phyloP scores from a whole-genome alignment of 2,888 invertebrate species.

The Seira musarum region DNA sequence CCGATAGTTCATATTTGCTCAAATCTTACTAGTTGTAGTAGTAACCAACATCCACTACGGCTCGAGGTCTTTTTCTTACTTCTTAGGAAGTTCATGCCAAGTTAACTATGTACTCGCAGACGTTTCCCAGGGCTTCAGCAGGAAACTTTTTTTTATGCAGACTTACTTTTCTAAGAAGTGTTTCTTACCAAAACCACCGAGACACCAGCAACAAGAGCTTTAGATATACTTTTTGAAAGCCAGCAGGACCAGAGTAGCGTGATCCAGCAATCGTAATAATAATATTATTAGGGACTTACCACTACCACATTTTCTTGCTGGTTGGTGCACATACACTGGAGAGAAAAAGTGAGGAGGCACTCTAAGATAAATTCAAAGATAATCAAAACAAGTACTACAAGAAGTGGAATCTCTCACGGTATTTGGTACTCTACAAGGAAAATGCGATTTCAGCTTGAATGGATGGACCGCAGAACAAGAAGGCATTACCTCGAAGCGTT shows the following conservation, averaged over 20 bases:
- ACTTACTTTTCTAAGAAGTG: background rate
- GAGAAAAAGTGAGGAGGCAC: constrained; percentile 20
- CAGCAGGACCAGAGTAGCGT: no score
- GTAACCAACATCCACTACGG: background rate
- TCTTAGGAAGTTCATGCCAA: background rate
- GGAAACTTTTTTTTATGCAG: background rate
- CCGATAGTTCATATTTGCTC: background rate
- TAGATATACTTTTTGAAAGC: background rate
- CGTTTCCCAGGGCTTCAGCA: no score
- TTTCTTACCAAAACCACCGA: background rate
- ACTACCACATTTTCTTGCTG: background rate
- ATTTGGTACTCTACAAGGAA: background rate
- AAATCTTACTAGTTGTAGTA: background rate
- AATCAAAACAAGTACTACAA: constrained; percentile 23
- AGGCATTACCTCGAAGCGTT: background rate
- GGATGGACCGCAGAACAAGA: no score
- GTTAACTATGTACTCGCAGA: no score
- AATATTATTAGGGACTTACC: constrained; percentile 36
- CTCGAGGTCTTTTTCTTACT: background rate
- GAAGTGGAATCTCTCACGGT: background rate
- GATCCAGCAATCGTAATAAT: constrained; percentile 28
- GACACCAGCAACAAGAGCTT: background rate
- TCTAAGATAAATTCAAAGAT: constrained; percentile 34
- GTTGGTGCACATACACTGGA: background rate
- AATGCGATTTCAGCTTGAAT: no score